phyloP scores from a whole-genome alignment of 64 coral and sea anemone species.

The Catalaphyllia jardinei region DNA sequence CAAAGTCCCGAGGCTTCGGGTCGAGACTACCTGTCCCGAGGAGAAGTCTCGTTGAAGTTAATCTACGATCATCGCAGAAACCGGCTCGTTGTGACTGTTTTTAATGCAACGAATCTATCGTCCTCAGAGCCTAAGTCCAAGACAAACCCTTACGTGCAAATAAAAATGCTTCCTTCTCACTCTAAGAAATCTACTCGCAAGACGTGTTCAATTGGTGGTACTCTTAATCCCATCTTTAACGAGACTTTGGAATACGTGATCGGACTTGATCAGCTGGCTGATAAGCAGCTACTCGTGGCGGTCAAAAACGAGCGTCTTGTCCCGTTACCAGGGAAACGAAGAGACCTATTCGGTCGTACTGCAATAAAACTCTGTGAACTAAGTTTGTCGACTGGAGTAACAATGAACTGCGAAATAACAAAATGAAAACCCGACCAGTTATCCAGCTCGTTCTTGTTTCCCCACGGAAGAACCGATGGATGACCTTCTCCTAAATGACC shows the following conservation, averaged over 20 bases:
- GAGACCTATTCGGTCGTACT: conserved; percentile 71
- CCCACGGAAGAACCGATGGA: neutral
- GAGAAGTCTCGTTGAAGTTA: conserved; percentile 68
- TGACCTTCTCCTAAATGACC: no score
- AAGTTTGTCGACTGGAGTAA: conserved; percentile 73
- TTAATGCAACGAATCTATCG: conserved; percentile 49
- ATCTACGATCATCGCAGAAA: conserved; percentile 83
- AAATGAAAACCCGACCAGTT: neutral
- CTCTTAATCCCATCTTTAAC: conserved; percentile 71
- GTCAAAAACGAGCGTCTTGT: conserved; percentile 69
- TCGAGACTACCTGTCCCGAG: conserved; percentile 40
- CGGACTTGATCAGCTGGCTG: conserved; percentile 64
- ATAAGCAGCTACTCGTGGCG: conserved; percentile 64
- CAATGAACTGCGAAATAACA: conserved; percentile 65
- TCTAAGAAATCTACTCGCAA: conserved; percentile 72
- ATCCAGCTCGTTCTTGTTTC: no score
- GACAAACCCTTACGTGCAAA: conserved; percentile 74
- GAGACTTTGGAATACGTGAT: conserved; percentile 89
- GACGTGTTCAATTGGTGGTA: conserved; percentile 60
- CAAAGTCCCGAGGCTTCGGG: neutral
- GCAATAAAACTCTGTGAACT: conserved; percentile 70
- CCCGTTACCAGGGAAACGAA: conserved; percentile 47
- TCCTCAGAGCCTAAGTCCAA: conserved; percentile 55
- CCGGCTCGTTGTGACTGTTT: conserved; percentile 58
- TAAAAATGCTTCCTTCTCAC: conserved; percentile 82